These are phyloP conservation scores for Oreochromis tanganicae DNA, from an alignment of 2,113 vertebrate genomes.

Conservation along the genomic window DNA sequence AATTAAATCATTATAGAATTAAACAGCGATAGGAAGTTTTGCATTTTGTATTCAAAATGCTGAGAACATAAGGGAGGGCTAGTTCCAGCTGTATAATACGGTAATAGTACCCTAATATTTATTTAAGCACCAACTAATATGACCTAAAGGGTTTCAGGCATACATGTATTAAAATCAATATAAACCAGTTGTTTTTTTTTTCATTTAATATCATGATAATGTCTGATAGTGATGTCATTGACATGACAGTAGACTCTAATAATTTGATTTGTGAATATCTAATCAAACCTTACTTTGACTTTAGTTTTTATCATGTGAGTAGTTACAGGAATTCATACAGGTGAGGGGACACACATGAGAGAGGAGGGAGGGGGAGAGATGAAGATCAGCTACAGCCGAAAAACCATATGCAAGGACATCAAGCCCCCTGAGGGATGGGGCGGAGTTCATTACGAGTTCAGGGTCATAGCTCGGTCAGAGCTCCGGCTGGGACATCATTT, in stretches of 20 bases:
- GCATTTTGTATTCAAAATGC: neutral
- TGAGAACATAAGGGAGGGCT: neutral
- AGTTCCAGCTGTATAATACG: neutral
- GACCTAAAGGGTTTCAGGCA: neutral
- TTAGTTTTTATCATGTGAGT: rapidly evolving
- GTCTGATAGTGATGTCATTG: neutral
- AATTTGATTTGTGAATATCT: neutral
- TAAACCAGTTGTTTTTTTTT: neutral
- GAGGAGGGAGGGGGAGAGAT: neutral
- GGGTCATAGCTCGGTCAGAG: neutral
- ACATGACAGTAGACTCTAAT: neutral
- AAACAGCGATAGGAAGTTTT: neutral
- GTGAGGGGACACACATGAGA: neutral
- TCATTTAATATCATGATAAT: neutral
- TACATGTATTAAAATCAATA: neutral
- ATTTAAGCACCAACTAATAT: neutral
- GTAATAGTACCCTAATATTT: neutral
- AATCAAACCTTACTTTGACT: neutral
- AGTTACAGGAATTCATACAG: neutral
- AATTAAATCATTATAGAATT: neutral
- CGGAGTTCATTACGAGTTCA: neutral
- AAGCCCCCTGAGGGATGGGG: neutral
- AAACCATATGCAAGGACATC: neutral
- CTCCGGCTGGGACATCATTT: neutral
- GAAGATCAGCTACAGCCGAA: neutral